Conservation (phyloP, 2,888 invertebrate species). For the Azorinus chamasolen region DNA sequence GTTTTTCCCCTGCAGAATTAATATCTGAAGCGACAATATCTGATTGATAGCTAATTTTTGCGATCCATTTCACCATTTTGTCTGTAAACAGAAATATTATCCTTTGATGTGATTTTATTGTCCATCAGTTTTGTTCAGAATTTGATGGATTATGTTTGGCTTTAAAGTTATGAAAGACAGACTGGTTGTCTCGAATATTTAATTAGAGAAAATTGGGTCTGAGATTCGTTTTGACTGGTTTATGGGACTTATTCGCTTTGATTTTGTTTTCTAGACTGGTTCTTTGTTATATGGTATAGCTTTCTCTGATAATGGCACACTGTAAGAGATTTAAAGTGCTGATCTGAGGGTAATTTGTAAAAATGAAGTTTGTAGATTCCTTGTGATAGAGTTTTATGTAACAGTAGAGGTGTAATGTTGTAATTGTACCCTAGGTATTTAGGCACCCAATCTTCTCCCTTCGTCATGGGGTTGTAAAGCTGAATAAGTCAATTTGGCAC, state of each 20-base stretch:
- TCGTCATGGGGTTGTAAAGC: too few relatives aligned
- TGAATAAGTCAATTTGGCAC: too few relatives aligned
- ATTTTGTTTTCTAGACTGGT: conserved; percentile 41
- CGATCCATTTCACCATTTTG: conserved; percentile 30
- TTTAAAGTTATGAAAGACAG: conserved; percentile 54
- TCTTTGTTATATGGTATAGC: conserved; percentile 11
- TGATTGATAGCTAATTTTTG: conserved; percentile 50
- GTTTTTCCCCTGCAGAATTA: too few relatives aligned
- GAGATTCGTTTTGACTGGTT: conserved; percentile 60
- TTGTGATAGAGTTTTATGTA: too few relatives aligned
- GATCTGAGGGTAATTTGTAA: too few relatives aligned
- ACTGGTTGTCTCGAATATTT: conserved; percentile 57
- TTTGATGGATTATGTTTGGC: conserved; percentile 60
- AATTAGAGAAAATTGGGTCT: conserved; percentile 50
- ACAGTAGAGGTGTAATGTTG: too few relatives aligned
- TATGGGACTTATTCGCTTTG: conserved; percentile 56
- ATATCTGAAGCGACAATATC: conserved; percentile 10
- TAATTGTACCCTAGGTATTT: too few relatives aligned
- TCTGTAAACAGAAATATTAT: conserved; percentile 17
- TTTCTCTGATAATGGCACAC: not conserved
- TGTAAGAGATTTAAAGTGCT: too few relatives aligned
- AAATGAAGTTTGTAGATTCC: too few relatives aligned
- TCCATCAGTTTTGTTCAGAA: conserved; percentile 41
- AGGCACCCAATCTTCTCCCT: too few relatives aligned
- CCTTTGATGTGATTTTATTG: conserved; percentile 50